Conservation (phyloP, 2,888 invertebrate species). For the Branchinecta sandiegonensis region DNA sequence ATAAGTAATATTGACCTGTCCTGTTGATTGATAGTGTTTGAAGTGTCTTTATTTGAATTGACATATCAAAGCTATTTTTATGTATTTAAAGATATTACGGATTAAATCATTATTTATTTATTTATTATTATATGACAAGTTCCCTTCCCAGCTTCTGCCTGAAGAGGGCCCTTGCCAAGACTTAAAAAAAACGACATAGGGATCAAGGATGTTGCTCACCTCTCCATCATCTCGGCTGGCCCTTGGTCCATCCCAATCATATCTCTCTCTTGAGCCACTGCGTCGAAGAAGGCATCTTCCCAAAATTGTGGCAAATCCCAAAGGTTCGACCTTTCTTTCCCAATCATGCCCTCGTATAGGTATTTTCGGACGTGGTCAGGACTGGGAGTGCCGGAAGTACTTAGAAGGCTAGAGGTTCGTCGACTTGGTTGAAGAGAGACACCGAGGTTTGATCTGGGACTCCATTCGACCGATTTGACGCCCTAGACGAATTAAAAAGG, state of each 20-base stretch:
- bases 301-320: conserved; percentile 99
- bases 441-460: not conserved
- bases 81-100: no score
- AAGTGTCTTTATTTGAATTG: no score
- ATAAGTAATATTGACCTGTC: no score
- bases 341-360: conserved; percentile 60
- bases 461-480: not conserved
- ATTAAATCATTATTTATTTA: no score
- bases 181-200: no score
- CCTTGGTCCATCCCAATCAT: conserved; percentile 99
- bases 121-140: no score
- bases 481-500: not conserved
- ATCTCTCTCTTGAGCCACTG: conserved; percentile 91
- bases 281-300: conserved; percentile 98
- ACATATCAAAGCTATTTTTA: no score
- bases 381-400: conserved; percentile 65
- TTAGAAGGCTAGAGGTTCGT: conserved; percentile 43
- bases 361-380: conserved; percentile 80
- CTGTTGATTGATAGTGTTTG: no score
- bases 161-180: no score
- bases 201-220: conserved; percentile 36
- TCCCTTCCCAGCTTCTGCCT: no score
- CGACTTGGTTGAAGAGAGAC: not conserved
- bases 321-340: conserved; percentile 66
- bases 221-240: conserved; percentile 96